These are phyloP conservation scores for Acanthosepion pharaonis DNA, from an alignment of 2,888 invertebrate genomes.

Conservation along the genomic window DNA sequence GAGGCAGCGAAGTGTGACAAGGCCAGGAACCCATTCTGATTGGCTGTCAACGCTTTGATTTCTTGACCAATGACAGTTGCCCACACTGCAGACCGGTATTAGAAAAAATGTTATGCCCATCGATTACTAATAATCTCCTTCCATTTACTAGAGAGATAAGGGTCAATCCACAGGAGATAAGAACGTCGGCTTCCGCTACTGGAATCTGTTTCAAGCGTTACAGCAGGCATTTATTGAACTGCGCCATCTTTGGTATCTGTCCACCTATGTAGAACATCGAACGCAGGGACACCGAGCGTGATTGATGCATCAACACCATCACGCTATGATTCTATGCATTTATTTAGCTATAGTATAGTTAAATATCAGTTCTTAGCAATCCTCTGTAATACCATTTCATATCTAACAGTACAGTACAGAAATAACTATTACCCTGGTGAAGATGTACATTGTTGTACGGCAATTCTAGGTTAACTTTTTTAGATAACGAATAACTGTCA, in stretches of 20 bases:
- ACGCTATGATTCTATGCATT: no score
- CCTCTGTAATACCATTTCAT: no score
- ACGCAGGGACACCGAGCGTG: neutral
- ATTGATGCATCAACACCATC: no score
- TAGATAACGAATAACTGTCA: no score
- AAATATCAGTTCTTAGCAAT: no score
- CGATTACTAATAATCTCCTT: neutral
- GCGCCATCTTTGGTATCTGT: neutral
- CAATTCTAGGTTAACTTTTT: no score
- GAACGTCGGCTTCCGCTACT: neutral
- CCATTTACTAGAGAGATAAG: slow-evolving; percentile 2
- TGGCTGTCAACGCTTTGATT: neutral
- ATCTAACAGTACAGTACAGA: no score
- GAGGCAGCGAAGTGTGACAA: neutral
- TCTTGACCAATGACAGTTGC: neutral
- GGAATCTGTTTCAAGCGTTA: neutral
- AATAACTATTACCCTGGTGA: no score
- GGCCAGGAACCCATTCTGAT: neutral
- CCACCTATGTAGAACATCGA: neutral
- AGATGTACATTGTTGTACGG: no score
- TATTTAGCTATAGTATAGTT: no score
- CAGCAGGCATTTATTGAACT: neutral
- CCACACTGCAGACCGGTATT: neutral
- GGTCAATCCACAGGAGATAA: neutral
- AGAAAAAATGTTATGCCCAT: neutral